Base-by-base conservation (phyloP, 2,888 invertebrate species). In the Philopedon plagiatum region DNA sequence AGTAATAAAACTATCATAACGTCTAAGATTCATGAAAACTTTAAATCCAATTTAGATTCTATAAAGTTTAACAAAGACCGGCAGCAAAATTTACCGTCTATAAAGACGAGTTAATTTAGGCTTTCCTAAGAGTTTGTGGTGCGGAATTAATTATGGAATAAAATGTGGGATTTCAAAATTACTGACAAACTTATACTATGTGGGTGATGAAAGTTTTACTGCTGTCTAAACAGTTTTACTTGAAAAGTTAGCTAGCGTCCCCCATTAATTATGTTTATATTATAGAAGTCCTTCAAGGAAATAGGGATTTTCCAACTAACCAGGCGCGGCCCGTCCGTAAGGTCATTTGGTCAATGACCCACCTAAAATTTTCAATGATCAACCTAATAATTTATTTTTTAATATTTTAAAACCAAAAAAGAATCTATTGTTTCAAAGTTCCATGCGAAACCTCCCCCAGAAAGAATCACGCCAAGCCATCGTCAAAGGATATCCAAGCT, bases 41-140 rank as follows among this genome's bases (percentile, higher is more conserved):
- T 44, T 44, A 44, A 21, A 44, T 44, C 44, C 11, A 44, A 44
- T 44, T 44, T 44, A 44, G 15, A 44, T 19, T 44, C 44, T 44
- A 44, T 21, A 9, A 44, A 44, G 44, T 44, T 44, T 44, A 18
- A 44, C 44, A 44, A 44, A 44, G 44, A 44, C 44, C 44, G 44
- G 19, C 44, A 18, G 19, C 8, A 18, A 7, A 19, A 44, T 18
- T 44, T 44, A 44, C 44, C 19, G 44, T 44, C 44, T 44, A 44
- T 44, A 44, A 44, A 44, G 44, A 44, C 9, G 8, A 44, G 44
- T 44, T 44, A 44, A 44, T 44, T 44, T 44, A 44, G 44, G 44
- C 44, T 44, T 9, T 44, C 44, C 19, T 44, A 19, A 44, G 9
- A 44, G 1, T 44, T 15, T 44, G 44, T 44, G 19, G 19, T 19